Evolutionary conservation across 2,797 vertebrate species (phyloP).

Genomic region (Acrocephalus scirpaceus): DNA sequence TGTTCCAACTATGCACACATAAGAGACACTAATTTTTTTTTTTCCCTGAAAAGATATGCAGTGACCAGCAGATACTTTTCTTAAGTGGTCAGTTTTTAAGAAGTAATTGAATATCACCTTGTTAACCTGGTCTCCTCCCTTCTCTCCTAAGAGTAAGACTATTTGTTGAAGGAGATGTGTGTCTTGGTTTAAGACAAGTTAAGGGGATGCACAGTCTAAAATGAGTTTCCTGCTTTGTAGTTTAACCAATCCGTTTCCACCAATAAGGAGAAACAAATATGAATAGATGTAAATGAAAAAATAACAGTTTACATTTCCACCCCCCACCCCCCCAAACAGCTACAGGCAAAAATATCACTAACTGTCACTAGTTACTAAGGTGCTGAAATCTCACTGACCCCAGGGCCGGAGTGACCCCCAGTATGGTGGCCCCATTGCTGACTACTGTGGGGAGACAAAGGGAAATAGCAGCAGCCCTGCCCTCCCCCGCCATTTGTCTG

Average conservation of each 20-base stretch:
- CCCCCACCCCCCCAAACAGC: neutral
- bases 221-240: neutral
- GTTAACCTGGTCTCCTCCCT: neutral
- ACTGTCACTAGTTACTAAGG: neutral
- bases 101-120: neutral
- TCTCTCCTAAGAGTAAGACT: no score
- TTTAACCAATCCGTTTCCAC: neutral
- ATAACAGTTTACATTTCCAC: neutral
- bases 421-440: neutral
- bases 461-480: no score
- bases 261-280: neutral
- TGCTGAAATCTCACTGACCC: neutral
- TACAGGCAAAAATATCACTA: neutral
- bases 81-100: neutral
- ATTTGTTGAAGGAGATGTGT: neutral
- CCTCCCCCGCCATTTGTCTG: no score
- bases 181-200: neutral
- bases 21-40: neutral
- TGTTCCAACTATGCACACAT: rapidly evolving
- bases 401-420: no score
- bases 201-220: neutral
- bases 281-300: neutral
- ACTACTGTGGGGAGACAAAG: neutral
- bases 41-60: neutral
- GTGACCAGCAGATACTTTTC: neutral